phyloP scores from a whole-genome alignment of 2,888 invertebrate genomes.

The Deilephila elpenor region DNA sequence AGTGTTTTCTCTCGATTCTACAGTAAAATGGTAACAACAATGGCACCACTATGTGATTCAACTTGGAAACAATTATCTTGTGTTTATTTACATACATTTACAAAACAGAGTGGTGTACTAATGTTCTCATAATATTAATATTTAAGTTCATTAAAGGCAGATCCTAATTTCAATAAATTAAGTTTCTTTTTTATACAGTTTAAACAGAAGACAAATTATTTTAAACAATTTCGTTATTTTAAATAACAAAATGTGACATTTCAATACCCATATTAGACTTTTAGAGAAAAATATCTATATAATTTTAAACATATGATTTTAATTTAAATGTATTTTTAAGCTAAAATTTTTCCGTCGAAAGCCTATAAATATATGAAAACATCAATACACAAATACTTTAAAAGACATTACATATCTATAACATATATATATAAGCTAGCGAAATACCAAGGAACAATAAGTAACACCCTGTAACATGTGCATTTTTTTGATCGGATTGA shows the following conservation, averaged over 20 bases:
- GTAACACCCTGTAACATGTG: slow-evolving; percentile 24
- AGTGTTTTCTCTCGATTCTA: slow-evolving; percentile 41
- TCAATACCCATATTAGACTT: neutral
- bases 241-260: no score
- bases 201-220: no score
- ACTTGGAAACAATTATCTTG: neutral
- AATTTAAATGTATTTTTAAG: no score
- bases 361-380: slow-evolving; percentile 31
- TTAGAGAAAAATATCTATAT: neutral
- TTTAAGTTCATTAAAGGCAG: neutral
- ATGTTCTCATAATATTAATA: slow-evolving; percentile 30
- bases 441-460: slow-evolving; percentile 19
- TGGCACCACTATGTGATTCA: slow-evolving; percentile 68
- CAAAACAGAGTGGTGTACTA: slow-evolving; percentile 11
- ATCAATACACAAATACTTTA: slow-evolving; percentile 22
- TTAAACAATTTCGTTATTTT: no score
- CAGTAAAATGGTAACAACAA: slow-evolving; percentile 74
- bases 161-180: no score
- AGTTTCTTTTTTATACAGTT: no score
- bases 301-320: no score
- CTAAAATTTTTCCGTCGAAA: no score
- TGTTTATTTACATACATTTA: slow-evolving; percentile 16
- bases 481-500: slow-evolving; percentile 23
- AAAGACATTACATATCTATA: slow-evolving; percentile 9
- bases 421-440: slow-evolving; percentile 24